Evolutionary conservation across 2,797 vertebrate genomes (phyloP), one percentile per base, ranked within the genome.

Genomic region (Dendrocincla fuliginosa): DNA sequence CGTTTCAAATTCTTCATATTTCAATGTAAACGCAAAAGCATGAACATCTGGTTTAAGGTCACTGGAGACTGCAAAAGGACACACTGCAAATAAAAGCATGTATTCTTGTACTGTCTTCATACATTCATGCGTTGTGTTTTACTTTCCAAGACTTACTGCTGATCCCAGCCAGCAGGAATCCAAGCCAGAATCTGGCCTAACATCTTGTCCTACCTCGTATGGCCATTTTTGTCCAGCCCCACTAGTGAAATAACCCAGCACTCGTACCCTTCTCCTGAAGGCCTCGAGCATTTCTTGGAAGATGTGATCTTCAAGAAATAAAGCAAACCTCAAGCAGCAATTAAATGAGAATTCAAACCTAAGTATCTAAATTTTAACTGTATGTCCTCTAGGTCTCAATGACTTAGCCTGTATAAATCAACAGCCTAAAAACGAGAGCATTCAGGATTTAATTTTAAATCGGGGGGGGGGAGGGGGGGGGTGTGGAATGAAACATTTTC

Each of bases 401-500:
- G 18, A 47, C 33, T 64, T 44, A 9, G 16, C 10, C 25, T 46
- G 8, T 32, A 64, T 82, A 92, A 91, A 87, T 24, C 5, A 68
- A 63, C 0, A 68, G 16, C 15, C 57, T 47, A 18, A 46, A 85
- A 83, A 63, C 1, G 1, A 74, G 25, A 73, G 5, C 1, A 42
- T 35, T 50, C 11, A 1, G 1, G 7, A 67, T 32, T 74, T 25
- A 13, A 64, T 79, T 76, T 64, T 25, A 49, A 79, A 49, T 8
- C 12, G 6, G 1, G 2, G 5, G 2, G 1, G 6, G 39, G 6
- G 13, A 5, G 14, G 39, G 39, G 13, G 35, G 8, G 35, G 35
- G 35, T 35, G 35, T 35, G 35, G 35, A 35, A 39, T 20, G 10
- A 44, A 86, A 39, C 28, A 4, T 0, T 22, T 3, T 37, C 28